These are phyloP conservation scores for Protonibea diacanthus DNA, from an alignment of 2,797 vertebrate species.

Conservation along the genomic window DNA sequence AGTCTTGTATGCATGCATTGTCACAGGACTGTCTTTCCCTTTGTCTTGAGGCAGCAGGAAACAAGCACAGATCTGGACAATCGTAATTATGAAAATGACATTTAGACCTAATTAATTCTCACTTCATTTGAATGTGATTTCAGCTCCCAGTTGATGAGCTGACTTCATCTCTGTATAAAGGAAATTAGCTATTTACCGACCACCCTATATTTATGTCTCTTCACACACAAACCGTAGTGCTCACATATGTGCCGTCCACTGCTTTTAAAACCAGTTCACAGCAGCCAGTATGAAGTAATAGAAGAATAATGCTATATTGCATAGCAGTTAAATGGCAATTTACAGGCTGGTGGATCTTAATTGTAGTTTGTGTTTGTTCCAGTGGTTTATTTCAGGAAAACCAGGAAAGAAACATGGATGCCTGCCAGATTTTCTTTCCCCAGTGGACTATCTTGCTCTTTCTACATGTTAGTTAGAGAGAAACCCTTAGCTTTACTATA, in stretches of 20 bases:
- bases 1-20: not conserved
- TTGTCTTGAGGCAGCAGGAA: slow-evolving; percentile 4
- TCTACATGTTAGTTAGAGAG: not conserved
- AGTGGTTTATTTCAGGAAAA: slow-evolving; percentile 31
- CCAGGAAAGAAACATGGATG: slow-evolving; percentile 1
- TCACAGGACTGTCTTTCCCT: not conserved
- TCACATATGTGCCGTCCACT: not conserved
- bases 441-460: not conserved
- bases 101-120: slow-evolving; percentile 54
- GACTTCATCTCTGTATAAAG: slow-evolving; percentile 19
- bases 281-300: not conserved
- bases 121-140: slow-evolving; percentile 40
- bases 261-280: slow-evolving; percentile 4
- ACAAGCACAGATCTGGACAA: slow-evolving; percentile 17
- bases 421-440: slow-evolving; percentile 14
- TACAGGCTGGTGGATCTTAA: slow-evolving; percentile 8
- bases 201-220: not conserved
- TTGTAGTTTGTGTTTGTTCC: slow-evolving; percentile 19
- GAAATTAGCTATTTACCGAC: slow-evolving; percentile 31
- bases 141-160: slow-evolving; percentile 30
- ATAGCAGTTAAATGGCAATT: slow-evolving; percentile 13
- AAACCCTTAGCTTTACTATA: not conserved
- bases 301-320: not conserved
- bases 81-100: slow-evolving; percentile 45
- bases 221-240: not conserved